Evolutionary conservation across 2,888 invertebrate species (phyloP).

Genomic region (Venusia cambrica): DNA sequence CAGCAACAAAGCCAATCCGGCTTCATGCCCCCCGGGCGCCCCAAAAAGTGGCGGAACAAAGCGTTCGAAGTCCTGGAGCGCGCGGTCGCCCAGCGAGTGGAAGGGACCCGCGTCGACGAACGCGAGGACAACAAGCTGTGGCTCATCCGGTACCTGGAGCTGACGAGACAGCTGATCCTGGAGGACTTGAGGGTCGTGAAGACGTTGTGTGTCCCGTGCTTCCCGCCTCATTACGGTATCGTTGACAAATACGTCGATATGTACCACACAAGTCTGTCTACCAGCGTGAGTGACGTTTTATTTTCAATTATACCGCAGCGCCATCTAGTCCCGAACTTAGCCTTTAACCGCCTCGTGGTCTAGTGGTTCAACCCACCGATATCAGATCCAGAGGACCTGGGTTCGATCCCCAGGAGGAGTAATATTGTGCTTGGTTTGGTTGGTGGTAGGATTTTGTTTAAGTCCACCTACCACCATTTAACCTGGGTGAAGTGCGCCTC

Average conservation of each 20-base stretch:
- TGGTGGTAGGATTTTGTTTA: no score
- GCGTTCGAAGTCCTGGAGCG: conserved; percentile 90
- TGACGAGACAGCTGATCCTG: conserved; percentile 91
- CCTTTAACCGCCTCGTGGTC: no score
- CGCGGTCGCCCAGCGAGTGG: conserved; percentile 91
- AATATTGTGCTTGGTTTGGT: no score
- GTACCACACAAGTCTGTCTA: conserved; percentile 94
- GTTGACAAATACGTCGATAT: conserved; percentile 94
- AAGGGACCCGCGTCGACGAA: conserved; percentile 97
- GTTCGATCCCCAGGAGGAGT: no score
- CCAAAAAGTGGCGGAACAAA: conserved; percentile 94
- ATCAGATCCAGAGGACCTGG: no score
- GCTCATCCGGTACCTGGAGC: conserved; percentile 96
- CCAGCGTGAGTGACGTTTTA: conserved; percentile 88
- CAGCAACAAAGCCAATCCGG: conserved; percentile 89
- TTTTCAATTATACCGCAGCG: no score
- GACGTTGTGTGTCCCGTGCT: conserved; percentile 94
- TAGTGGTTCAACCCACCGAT: no score
- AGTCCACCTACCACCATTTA: no score
- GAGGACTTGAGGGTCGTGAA: conserved; percentile 96
- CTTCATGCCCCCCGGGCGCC: conserved; percentile 96
- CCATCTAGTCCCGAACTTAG: no score
- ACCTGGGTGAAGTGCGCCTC: no score
- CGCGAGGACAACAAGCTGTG: conserved; percentile 95
- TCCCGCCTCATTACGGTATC: conserved; percentile 97